Conservation (phyloP, 2,888 invertebrate species). For the Lochmaea crataegi region DNA sequence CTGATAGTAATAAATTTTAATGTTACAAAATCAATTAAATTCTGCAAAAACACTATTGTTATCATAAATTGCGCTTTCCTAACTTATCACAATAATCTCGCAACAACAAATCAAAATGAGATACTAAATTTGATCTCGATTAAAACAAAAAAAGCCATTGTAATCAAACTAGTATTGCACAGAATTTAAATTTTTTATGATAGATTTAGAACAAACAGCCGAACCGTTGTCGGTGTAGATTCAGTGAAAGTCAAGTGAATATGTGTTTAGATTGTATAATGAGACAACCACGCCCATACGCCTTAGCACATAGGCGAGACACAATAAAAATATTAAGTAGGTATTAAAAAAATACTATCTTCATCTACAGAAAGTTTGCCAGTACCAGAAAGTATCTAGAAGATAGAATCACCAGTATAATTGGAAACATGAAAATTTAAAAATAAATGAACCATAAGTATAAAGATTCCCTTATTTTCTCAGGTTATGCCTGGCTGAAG, state of each 20-base stretch:
- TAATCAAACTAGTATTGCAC: conserved; percentile 41
- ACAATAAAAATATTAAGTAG: background rate
- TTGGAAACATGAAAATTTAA: background rate
- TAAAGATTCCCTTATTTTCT: too few species aligned
- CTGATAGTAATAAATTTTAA: too few species aligned
- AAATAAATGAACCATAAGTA: background rate
- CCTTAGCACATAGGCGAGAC: conserved; percentile 41
- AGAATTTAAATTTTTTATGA: conserved; percentile 41
- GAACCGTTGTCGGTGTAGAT: conserved; percentile 22
- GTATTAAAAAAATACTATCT: background rate
- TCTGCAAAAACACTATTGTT: background rate
- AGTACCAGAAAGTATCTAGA: too few species aligned
- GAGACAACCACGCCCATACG: conserved; percentile 50
- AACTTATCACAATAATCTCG: conserved; percentile 21
- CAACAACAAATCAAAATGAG: conserved; percentile 36
- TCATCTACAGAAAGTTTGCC: too few species aligned
- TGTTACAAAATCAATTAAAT: background rate
- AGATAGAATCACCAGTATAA: background rate
- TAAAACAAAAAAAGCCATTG: conserved; percentile 29
- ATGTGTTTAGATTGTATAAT: conserved; percentile 52
- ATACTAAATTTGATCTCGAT: conserved; percentile 33
- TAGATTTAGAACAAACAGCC: conserved; percentile 38
- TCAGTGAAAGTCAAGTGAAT: conserved; percentile 53
- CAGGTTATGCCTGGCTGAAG: too few species aligned
- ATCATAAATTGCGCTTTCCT: background rate